Percentiles rank a stretch among this genome's conserved stretches.
Conservation (phyloP, 2,113 vertebrate genomes). For the Paramisgurnus dabryanus region DNA sequence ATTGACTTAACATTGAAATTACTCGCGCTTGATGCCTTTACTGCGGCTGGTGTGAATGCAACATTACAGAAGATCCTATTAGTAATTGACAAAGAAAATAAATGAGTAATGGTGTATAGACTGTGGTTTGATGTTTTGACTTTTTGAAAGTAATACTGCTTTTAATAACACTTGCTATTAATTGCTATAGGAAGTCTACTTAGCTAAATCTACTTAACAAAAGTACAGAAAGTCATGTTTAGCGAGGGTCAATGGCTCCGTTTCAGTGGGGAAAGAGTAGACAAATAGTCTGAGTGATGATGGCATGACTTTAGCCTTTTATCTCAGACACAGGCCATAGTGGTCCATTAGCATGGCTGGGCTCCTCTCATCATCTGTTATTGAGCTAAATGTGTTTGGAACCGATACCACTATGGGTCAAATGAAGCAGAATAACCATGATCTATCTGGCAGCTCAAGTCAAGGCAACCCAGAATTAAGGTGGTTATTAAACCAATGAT, state of each 20-base stretch:
- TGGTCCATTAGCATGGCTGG: constrained; percentile 27
- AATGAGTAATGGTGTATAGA: too few relatives aligned
- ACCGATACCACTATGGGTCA: constrained; percentile 44
- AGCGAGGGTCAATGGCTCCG: constrained; percentile 19
- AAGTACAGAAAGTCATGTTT: constrained; percentile 1
- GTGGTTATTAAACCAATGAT: constrained; percentile 23
- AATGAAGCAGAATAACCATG: constrained; percentile 39
- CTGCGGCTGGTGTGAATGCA: too few relatives aligned
- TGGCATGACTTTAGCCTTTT: constrained; percentile 39
- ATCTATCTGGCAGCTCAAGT: constrained; percentile 30
- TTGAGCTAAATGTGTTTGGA: constrained; percentile 50
- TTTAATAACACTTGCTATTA: too few relatives aligned
- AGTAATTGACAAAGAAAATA: too few relatives aligned
- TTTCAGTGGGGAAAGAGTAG: constrained; percentile 24
- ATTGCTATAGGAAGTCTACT: neutral
- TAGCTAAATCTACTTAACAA: neutral
- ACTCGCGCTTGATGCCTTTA: too few relatives aligned
- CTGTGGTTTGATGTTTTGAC: too few relatives aligned
- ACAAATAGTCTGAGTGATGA: constrained; percentile 42
- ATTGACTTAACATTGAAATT: too few relatives aligned
- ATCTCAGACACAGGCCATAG: constrained; percentile 26
- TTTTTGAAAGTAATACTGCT: too few relatives aligned
- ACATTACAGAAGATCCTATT: too few relatives aligned
- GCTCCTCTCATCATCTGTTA: constrained; percentile 46
- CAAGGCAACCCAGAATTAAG: neutral